A percentile compares a stretch with the other conserved stretches of the same genome.
Evolutionary conservation across 2,888 invertebrate species (phyloP).

Genomic region (Lissonota sp.): DNA sequence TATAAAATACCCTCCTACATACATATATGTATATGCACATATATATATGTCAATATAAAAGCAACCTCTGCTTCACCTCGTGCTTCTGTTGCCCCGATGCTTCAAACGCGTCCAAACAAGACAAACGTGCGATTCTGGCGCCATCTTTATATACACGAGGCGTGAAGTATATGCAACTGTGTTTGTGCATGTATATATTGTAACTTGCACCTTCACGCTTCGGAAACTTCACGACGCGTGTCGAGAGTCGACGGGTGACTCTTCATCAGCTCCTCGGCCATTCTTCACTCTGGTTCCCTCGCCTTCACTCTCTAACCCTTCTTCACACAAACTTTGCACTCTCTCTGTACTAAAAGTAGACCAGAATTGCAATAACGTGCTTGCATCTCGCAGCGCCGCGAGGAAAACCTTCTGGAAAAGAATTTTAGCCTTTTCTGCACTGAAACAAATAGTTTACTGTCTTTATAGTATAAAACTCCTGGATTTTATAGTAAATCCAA

Average conservation of each 20-base stretch:
- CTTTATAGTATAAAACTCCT: no score
- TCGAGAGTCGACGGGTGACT: constrained; percentile 73
- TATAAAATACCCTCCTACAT: background rate
- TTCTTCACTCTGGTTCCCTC: constrained; percentile 56
- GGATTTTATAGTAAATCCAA: no score
- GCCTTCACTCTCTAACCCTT: constrained; percentile 68
- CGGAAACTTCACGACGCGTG: constrained; percentile 76
- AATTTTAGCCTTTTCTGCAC: no score
- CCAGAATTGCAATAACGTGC: no score
- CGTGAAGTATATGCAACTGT: background rate
- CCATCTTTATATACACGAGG: background rate
- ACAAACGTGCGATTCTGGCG: background rate
- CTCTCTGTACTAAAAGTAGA: no score
- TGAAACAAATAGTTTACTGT: no score
- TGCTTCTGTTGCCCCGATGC: constrained; percentile 22
- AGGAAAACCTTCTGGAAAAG: no score
- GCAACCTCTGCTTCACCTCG: background rate
- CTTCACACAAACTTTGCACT: constrained; percentile 54
- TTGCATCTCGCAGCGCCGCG: background rate
- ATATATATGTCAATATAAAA: background rate
- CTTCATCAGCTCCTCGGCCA: constrained; percentile 53
- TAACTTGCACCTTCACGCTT: constrained; percentile 79
- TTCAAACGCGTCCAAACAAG: constrained; percentile 4
- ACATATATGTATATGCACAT: background rate
- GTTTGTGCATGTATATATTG: background rate